These are phyloP conservation scores for Necrosyrtes monachus DNA, from an alignment of 2,797 vertebrate genomes.

Conservation along the genomic window DNA sequence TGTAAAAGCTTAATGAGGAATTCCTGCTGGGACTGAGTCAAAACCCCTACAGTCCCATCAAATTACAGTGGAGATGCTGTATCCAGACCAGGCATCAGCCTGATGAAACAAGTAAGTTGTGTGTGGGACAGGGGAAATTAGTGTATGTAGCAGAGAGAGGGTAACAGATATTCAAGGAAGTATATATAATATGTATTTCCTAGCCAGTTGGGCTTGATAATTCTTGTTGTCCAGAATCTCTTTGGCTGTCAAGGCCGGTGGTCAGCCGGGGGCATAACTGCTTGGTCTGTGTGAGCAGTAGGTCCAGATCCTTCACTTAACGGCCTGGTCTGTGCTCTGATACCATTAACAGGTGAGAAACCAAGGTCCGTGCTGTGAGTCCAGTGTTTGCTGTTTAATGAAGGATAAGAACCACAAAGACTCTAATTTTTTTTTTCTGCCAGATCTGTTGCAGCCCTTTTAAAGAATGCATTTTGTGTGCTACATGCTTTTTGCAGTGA, in stretches of 20 bases:
- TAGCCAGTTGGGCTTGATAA: background rate
- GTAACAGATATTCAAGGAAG: background rate
- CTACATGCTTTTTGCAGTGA: background rate
- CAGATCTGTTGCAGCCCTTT: background rate
- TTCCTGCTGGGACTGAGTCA: background rate
- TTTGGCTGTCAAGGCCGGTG: background rate
- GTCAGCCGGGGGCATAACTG: background rate
- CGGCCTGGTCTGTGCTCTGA: background rate
- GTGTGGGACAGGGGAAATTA: background rate
- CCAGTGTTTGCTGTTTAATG: background rate
- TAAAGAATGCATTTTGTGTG: background rate
- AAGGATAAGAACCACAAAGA: background rate
- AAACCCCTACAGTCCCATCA: background rate
- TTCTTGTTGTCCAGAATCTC: background rate
- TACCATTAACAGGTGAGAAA: background rate
- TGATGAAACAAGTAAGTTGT: background rate
- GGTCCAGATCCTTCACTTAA: background rate
- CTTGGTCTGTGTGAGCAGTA: background rate
- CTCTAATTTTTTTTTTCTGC: background rate
- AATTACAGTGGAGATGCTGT: background rate
- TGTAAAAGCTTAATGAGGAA: background rate
- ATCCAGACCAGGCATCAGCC: background rate
- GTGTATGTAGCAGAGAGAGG: background rate
- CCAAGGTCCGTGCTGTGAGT: accelerated
- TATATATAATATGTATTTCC: background rate